A percentile compares a stretch with the other conserved stretches of the same genome.
phyloP scores from a whole-genome alignment of 2,888 invertebrate genomes.

The Limnephilus marmoratus region DNA sequence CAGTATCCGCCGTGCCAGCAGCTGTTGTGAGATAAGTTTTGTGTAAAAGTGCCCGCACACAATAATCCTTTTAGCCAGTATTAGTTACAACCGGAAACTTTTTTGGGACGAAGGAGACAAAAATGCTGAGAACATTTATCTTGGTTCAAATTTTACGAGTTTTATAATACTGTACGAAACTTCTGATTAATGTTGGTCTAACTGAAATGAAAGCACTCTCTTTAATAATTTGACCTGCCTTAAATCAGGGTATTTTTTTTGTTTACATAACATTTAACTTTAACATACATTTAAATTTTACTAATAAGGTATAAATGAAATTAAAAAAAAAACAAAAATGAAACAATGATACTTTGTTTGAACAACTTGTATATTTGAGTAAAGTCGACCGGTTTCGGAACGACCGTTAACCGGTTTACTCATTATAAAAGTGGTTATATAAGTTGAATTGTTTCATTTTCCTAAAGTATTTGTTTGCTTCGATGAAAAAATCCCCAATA shows the following conservation, averaged over 20 bases:
- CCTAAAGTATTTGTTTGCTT: no score
- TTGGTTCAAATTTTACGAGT: not conserved
- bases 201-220: not conserved
- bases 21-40: not conserved
- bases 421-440: no score
- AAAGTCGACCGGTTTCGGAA: no score
- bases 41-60: constrained; percentile 48
- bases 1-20: not conserved
- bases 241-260: not conserved
- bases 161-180: not conserved
- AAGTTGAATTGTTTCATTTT: no score
- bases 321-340: no score
- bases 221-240: not conserved
- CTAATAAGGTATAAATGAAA: no score
- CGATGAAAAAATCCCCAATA: not conserved
- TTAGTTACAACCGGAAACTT: constrained; percentile 37
- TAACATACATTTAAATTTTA: no score
- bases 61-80: constrained; percentile 52
- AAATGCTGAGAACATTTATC: not conserved
- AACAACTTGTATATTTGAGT: no score
- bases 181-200: not conserved
- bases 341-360: no score
- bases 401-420: no score
- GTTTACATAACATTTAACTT: no score
- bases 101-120: not conserved